Percentiles rank a stretch among this genome's conserved stretches.
phyloP scores from a whole-genome alignment of 2,888 invertebrate species.

The Melolontha melolontha region DNA sequence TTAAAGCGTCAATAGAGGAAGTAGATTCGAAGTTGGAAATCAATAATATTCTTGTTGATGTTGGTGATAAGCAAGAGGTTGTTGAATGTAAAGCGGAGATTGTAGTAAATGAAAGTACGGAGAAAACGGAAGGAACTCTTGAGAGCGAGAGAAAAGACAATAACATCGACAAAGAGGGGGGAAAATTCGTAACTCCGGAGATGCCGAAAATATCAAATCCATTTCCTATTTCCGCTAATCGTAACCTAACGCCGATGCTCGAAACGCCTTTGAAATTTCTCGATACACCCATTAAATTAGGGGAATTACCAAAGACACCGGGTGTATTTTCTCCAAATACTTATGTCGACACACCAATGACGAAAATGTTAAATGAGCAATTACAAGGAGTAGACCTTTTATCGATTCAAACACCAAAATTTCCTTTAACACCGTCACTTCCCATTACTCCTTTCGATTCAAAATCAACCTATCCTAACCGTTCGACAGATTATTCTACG shows the following conservation, averaged over 20 bases:
- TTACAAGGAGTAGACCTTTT: slow-evolving; percentile 57
- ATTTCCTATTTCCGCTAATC: slow-evolving; percentile 47
- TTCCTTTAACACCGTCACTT: slow-evolving; percentile 61
- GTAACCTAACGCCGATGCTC: slow-evolving; percentile 54
- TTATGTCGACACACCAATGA: slow-evolving; percentile 57
- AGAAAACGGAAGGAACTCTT: background rate
- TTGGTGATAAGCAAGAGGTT: background rate
- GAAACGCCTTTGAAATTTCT: slow-evolving; percentile 55
- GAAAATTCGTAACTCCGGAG: slow-evolving; percentile 45
- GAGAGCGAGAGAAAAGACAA: background rate
- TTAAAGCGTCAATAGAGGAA: too few species aligned
- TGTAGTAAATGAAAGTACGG: background rate
- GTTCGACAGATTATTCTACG: slow-evolving; percentile 63
- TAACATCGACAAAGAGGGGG: slow-evolving; percentile 1
- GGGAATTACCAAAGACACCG: slow-evolving; percentile 56
- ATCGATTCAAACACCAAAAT: slow-evolving; percentile 59
- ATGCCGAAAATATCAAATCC: slow-evolving; percentile 28
- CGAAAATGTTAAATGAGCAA: slow-evolving; percentile 60
- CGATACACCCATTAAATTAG: background rate
- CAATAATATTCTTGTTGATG: background rate
- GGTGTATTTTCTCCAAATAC: slow-evolving; percentile 47
- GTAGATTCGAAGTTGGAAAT: background rate
- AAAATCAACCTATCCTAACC: slow-evolving; percentile 50
- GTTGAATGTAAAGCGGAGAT: background rate
- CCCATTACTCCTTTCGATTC: slow-evolving; percentile 55